phyloP scores from a whole-genome alignment of 2,797 vertebrate genomes.

The Pachyuromys duprasi region DNA sequence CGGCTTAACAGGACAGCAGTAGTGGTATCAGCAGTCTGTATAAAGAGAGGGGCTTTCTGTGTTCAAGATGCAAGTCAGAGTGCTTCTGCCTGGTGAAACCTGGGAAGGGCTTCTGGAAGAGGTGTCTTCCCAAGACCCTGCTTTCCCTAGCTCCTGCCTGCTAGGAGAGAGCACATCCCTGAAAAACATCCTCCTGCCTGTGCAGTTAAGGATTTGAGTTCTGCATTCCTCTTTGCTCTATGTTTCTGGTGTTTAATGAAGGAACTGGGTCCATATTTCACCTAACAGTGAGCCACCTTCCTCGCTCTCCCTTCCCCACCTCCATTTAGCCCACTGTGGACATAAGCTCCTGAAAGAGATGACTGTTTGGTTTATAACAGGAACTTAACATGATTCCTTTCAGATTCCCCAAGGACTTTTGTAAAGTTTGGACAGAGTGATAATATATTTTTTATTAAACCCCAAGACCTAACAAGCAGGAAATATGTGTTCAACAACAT shows the following conservation, averaged over 20 bases:
- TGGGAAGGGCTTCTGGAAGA: constrained; percentile 12
- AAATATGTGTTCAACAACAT: constrained; percentile 73
- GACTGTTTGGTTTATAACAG: constrained; percentile 81
- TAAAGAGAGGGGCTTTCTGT: not conserved
- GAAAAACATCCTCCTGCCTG: not conserved
- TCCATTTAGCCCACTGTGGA: not conserved
- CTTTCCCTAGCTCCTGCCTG: not conserved
- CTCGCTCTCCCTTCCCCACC: not conserved
- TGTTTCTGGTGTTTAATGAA: constrained; percentile 9
- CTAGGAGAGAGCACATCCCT: not conserved
- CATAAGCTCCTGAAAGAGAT: constrained; percentile 68
- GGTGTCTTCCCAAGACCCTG: not conserved
- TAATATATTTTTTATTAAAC: constrained; percentile 83
- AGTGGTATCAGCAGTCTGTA: not conserved
- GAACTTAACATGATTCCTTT: constrained; percentile 80
- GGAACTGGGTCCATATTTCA: not conserved
- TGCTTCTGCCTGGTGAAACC: constrained; percentile 9
- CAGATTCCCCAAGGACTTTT: constrained; percentile 79
- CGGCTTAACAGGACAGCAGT: not conserved
- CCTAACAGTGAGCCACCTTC: not conserved
- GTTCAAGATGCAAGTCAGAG: not conserved
- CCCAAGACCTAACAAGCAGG: constrained; percentile 79
- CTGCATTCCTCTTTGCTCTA: not conserved
- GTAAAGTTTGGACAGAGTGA: constrained; percentile 80
- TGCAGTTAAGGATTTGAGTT: not conserved